Evolutionary conservation across 2,888 invertebrate genomes (phyloP), one percentile per base, ranked within the genome.

Genomic region (Laothoe populi): DNA sequence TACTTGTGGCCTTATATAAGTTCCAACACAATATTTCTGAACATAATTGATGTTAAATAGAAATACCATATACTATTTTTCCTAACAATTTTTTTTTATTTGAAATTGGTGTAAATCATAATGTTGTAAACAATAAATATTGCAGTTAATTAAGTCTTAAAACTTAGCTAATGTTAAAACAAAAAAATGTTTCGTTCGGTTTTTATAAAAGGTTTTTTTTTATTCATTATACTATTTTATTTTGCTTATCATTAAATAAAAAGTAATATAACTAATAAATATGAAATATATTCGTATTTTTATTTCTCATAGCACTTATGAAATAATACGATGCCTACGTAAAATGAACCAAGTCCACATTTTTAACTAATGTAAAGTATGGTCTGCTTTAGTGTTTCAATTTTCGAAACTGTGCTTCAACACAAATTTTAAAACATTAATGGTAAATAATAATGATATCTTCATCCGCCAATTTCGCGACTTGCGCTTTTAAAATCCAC

Each of bases 401-500:
- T 31, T 42, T 19, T 10, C 35, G 19, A 35, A 31, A 35, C 31
- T 53, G 19, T 19, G 35, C 10, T 53, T 31, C 0, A 19, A 53
- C 10, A 31, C 10, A 35, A 31, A 31, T 10, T 35, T 26, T 53
- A 31, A 53, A 19, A 19, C 11, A 23, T 11, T 11, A 35, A 53
- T 53, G 53, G 53, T 53, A 53, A 53, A 53, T 35, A 35, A 35
- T 53, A 35, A 19, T 53, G 4, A 53, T 21, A 35, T 46, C 23
- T 46, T 23, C 35, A 31, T 11, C 19, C 31, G n/a, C 19, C 31
- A 19, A 11, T 31, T 53, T 16, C 35, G 35, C 53, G 31, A 53
- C 31, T 53, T 10, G 19, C 16, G 19, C 53, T 19, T 53, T 35
- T 35, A 31, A 35, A 21, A 31, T 31, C 31, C 31, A 31, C 53